Base-by-base conservation (phyloP, 2,797 vertebrate species). In the Xerus rutilus region DNA sequence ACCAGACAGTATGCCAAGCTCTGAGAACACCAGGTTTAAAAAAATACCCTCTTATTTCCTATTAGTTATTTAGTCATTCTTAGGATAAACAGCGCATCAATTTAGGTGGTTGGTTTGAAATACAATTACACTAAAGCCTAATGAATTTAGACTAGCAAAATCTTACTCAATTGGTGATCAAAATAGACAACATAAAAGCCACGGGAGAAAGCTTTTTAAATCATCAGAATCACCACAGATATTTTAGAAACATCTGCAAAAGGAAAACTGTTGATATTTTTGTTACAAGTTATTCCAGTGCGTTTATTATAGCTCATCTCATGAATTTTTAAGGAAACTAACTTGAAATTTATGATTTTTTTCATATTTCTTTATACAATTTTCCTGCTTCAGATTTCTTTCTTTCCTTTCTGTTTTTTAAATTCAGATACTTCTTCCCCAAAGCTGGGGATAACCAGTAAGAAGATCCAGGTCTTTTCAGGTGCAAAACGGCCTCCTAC, bases 241-340 rank as follows among this genome's bases (percentile, higher is more conserved):
- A 91, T 65, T 93, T 92, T 64, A 86, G 87, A 96, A 93, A 73
- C 30, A 85, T 54, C 85, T 70, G 45, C 13, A 43, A 73, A 91
- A 89, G 89, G 88, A 82, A 93, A 52, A 23, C 35, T 72, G n/a
- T 83, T 93, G 77, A 25, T 77, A 65, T 93, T 94, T 83, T 85
- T 95, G 81, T 78, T 87, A 52, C 12, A 15, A 67, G 57, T 83
- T 76, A 83, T 67, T 93, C 73, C 2, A 25, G 69, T 21, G 17
- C 30, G 15, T 65, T 90, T 91, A 74, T 74, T 54, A 67, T 5
- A 84, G 64, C n/a, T 30, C 62, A 83, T 67, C 67, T 93, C 85
- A 86, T 91, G 69, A 72, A 86, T 91, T 82, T 93, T 96, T 96
- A 39, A 93, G 76, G 74, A 96, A 92, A 72, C 3, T 88, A 43